phyloP scores from a whole-genome alignment of 2,888 invertebrate species.

The Caenorhabditis doughertyi region DNA sequence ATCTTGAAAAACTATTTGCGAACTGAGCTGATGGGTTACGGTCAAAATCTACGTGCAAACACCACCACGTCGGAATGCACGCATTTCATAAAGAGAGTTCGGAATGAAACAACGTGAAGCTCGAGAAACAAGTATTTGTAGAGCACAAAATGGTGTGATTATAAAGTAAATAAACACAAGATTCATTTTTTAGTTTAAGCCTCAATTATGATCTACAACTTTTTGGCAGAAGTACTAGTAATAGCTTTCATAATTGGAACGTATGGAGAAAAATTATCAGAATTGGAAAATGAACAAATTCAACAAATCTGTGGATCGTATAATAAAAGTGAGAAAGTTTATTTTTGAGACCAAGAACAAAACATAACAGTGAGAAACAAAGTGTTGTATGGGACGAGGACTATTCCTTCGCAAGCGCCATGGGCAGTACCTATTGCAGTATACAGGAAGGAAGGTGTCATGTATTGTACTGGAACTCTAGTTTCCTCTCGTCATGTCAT shows the following conservation, averaged over 20 bases:
- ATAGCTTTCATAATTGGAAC: background rate
- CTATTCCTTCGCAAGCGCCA: conserved; percentile 20
- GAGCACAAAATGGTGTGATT: background rate
- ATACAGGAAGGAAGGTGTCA: background rate
- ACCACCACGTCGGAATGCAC: conserved; percentile 36
- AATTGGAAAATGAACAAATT: conserved; percentile 34
- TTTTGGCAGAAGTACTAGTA: background rate
- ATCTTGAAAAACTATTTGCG: background rate
- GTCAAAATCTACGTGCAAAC: conserved; percentile 38
- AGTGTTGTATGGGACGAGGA: conserved; percentile 22
- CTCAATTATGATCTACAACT: background rate
- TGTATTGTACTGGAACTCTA: conserved; percentile 39
- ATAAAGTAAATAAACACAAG: background rate
- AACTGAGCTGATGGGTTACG: background rate
- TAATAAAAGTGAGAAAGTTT: background rate
- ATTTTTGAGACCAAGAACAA: background rate
- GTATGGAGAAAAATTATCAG: conserved; percentile 2
- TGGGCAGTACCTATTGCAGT: conserved; percentile 34
- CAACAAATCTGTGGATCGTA: conserved; percentile 27
- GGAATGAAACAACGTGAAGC: background rate
- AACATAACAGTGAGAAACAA: conserved; percentile 9
- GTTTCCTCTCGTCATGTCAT: conserved; percentile 45
- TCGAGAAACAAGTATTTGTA: background rate
- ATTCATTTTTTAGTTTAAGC: background rate
- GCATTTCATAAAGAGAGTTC: background rate